These are phyloP conservation scores for Theonella swinhoei DNA, from an alignment of 37 sponge, comb jelly and placozoan species.

Conservation along the genomic window DNA sequence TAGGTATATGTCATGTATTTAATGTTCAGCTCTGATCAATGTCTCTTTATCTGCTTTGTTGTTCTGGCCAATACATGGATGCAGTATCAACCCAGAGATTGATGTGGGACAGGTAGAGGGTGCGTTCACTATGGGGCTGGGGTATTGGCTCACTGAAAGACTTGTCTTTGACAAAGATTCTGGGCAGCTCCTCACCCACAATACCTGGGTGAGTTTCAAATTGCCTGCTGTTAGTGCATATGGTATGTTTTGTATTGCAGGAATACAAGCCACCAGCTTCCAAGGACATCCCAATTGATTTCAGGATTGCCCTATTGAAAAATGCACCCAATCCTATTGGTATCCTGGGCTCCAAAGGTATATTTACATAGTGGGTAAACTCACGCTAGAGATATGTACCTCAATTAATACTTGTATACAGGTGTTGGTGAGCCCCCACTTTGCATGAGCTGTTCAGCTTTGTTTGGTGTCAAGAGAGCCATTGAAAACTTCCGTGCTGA, in stretches of 20 bases:
- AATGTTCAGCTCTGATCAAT: background rate
- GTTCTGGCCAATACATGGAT: background rate
- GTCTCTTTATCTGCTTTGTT: background rate
- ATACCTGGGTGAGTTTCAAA: conserved; percentile 73
- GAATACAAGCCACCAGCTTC: conserved; percentile 84
- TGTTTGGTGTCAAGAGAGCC: conserved; percentile 82
- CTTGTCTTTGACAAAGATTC: conserved; percentile 56
- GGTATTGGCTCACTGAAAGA: conserved; percentile 83
- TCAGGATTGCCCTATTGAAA: conserved; percentile 70
- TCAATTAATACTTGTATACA: conserved; percentile 9
- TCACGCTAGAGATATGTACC: background rate
- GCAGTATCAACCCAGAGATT: conserved; percentile 84
- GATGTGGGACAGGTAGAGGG: conserved; percentile 90
- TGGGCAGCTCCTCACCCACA: conserved; percentile 72
- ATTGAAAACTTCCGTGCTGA: conserved; percentile 62
- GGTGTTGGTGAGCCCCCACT: conserved; percentile 84
- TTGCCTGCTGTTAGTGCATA: background rate
- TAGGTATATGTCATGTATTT: conserved; percentile 61
- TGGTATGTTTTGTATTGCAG: conserved; percentile 24
- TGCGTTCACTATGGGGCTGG: conserved; percentile 84
- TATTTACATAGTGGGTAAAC: background rate
- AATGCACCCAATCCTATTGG: conserved; percentile 85
- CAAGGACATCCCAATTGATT: conserved; percentile 80
- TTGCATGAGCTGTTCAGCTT: conserved; percentile 66
- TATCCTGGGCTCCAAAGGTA: conserved; percentile 77